Conservation (phyloP, 2,797 vertebrate genomes). For the Trachops cirrhosus region DNA sequence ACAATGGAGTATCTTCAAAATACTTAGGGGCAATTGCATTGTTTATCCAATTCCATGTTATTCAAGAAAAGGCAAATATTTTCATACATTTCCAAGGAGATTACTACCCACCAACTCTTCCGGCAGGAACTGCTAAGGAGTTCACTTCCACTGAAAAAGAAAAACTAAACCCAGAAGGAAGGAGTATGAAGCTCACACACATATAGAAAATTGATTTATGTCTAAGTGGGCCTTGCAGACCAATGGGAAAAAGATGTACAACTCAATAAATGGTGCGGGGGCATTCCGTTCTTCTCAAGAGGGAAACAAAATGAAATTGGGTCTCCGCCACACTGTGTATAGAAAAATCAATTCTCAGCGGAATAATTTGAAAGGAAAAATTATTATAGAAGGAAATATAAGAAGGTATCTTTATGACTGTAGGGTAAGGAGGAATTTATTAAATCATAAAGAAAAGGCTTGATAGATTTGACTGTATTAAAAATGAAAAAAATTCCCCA, state of each 20-base stretch:
- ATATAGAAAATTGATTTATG: background rate
- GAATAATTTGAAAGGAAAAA: conserved; percentile 33
- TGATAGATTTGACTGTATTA: conserved; percentile 20
- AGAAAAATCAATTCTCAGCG: background rate
- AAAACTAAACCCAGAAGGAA: background rate
- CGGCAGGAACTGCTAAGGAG: background rate
- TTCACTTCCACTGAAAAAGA: background rate
- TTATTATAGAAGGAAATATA: conserved; percentile 12
- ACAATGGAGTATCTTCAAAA: background rate
- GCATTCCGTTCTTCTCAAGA: background rate
- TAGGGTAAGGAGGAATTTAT: conserved; percentile 40
- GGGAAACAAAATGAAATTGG: conserved; percentile 46
- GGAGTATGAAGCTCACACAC: background rate
- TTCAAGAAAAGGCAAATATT: background rate
- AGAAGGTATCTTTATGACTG: conserved; percentile 20
- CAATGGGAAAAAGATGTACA: background rate
- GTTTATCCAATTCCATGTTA: background rate
- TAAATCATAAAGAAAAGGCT: conserved; percentile 37
- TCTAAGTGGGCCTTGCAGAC: background rate
- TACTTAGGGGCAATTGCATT: background rate
- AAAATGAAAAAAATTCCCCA: background rate
- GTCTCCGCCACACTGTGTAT: background rate
- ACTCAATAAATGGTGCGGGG: background rate
- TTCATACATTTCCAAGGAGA: background rate
- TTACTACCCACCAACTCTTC: background rate